Base-by-base conservation (phyloP, 1,140 invertebrate genomes). In the Choristoneura fumiferana region DNA sequence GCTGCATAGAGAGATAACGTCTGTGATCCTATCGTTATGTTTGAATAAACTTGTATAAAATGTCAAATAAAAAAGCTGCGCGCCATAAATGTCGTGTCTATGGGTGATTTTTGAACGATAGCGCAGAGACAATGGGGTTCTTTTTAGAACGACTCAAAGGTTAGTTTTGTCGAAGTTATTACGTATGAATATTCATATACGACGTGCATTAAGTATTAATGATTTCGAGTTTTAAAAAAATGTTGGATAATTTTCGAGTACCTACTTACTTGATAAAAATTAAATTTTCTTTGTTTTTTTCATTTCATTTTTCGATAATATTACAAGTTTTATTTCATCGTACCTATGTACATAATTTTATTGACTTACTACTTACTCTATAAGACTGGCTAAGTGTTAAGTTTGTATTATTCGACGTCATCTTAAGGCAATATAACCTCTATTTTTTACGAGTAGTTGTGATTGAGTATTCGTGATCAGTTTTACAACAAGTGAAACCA, bases 31-130 rank as follows among this genome's bases (percentile, higher is more conserved):
- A 89, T 89, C 86, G 81, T 72, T 65, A 59, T 85, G 81, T 89
- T 89, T 89, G 85, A 89, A 89, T 89, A 89, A 87, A 89, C 85
- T 89, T 87, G 85, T 89, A 89, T 89, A 81, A 89, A 89, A 89
- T 86, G 84, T 86, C 84, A 87, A 88, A 88, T 88, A 86, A 86
- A 88, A 85, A 87, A 84, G 79, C 76, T 78, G 71, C 69, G 64
- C 67, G 75, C 83, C 79, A 84, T 88, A 85, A 86, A 85, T 65
- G 81, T 76, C 63, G 72, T 81, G 74, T 78, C 76, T 75, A 55
- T 62, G 70, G 69, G 69, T 76, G 75, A 84, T 82, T 75, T 76
- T 72, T 74, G 52, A 54, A n/a, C 29, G 29, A 54, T 34, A 34
- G 34, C 22, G 33, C 33, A 49, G 43, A 49, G 43, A 49, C 43